Conservation (phyloP, 30 jellyfish, hydroid and myxozoan genomes). For the Hydractinia symbiolongicarpus region DNA sequence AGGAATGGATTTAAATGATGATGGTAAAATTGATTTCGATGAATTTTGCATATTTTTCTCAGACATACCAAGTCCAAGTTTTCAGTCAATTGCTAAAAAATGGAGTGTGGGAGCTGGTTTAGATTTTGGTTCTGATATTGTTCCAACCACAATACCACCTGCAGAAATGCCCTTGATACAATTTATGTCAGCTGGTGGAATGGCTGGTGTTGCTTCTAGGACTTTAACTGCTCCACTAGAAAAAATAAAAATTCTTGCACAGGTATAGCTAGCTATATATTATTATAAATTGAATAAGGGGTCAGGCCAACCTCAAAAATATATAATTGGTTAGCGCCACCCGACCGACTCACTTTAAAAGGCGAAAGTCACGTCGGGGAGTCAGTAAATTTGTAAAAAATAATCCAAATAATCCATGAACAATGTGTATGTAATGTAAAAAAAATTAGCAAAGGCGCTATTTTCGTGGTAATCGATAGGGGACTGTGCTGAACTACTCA, state of each 20-base stretch:
- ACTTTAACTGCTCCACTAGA: conserved; percentile 86
- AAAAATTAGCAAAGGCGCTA: too few relatives aligned
- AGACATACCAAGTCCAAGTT: conserved; percentile 67
- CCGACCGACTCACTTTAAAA: too few relatives aligned
- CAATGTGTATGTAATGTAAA: too few relatives aligned
- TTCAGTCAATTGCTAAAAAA: conserved; percentile 43
- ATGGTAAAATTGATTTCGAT: conserved; percentile 42
- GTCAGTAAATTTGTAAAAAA: too few relatives aligned
- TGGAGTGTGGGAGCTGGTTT: conserved; percentile 61
- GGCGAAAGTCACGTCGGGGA: too few relatives aligned
- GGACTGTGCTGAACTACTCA: too few relatives aligned
- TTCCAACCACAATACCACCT: conserved; percentile 73
- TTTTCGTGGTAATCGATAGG: too few relatives aligned
- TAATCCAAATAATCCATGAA: too few relatives aligned
- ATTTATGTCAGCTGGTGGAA: conserved; percentile 80
- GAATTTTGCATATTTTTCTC: conserved; percentile 73
- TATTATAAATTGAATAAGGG: too few relatives aligned
- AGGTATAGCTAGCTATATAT: conserved; percentile 23
- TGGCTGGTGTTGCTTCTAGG: conserved; percentile 88
- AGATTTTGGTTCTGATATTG: conserved; percentile 78
- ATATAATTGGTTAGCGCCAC: too few relatives aligned
- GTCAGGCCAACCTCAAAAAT: too few relatives aligned
- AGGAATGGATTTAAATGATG: conserved; percentile 65
- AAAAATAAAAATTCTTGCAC: conserved; percentile 66
- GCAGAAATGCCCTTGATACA: conserved; percentile 69